Evolutionary conservation across 2,888 invertebrate species (phyloP), one percentile per base, ranked within the genome.

Genomic region (Mythimna albipuncta): DNA sequence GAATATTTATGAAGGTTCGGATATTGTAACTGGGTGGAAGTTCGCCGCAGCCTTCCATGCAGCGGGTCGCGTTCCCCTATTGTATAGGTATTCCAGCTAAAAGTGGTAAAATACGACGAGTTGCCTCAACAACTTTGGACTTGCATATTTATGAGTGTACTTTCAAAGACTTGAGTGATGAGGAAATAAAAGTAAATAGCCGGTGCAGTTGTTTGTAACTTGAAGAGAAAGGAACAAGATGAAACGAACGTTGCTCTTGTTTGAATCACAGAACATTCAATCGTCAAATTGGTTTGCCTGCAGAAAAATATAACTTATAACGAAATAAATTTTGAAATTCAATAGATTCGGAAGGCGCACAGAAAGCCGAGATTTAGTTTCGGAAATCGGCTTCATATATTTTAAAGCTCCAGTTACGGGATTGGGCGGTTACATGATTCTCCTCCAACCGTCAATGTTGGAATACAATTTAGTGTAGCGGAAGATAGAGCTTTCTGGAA

Each of bases 101-200:
- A 91, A 92, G 90, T 92, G 91, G 89, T 91, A 89, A 92, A 93
- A 93, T 93, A 93, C 92, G 89, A 90, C 86, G 90, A 92, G 91
- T 89, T 92, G 89, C 91, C 88, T 88, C 91, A 89, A 90, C 91
- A 93, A 92, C 91, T 93, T 91, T 86, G 85, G 90, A 90, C 91
- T 93, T 93, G 94, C 93, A 94, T 94, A 94, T 94, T 94, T 94
- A 94, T 94, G 94, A 94, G 92, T 91, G 89, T 92, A 92, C 91
- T 93, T 93, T 89, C 88, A 92, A 93, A 93, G 92, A 93, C 93
- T 93, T 92, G 93, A 93, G 92, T 93, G 94, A 94, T 92, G 92
- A 91, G 88, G 89, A 91, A 94, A 93, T 92, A 93, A 93, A 93
- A 93, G 90, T 90, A 91, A 91, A 92, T 92, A 90, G 90, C 89